A percentile compares a stretch with the other conserved stretches of the same genome.
These are phyloP conservation scores for Cecidostiba fungosa DNA, from an alignment of 2,888 invertebrate species.

Conservation along the genomic window DNA sequence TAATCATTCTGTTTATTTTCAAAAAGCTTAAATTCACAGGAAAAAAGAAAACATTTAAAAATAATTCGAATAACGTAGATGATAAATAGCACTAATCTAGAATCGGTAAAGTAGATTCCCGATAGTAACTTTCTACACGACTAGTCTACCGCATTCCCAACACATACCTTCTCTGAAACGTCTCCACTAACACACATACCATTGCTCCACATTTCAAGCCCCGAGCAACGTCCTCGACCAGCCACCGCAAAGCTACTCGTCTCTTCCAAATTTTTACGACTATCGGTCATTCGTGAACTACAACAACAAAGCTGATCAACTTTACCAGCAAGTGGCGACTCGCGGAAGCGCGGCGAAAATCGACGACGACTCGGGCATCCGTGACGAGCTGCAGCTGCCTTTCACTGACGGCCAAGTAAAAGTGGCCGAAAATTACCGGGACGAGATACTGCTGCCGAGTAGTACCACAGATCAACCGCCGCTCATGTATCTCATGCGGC, in stretches of 20 bases:
- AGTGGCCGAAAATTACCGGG: constrained; percentile 46
- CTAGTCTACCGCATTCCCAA: neutral
- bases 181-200: neutral
- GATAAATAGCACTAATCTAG: constrained; percentile 13
- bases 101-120: constrained; percentile 54
- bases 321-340: constrained; percentile 54
- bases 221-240: neutral
- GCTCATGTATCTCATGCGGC: constrained; percentile 1
- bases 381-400: constrained; percentile 26
- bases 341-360: constrained; percentile 37
- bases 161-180: neutral
- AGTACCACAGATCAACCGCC: constrained; percentile 23
- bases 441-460: neutral
- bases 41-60: neutral
- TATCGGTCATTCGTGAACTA: constrained; percentile 8
- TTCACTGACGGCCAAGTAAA: constrained; percentile 56
- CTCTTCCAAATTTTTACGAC: constrained; percentile 27
- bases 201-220: neutral
- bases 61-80: neutral
- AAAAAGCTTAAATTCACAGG: neutral
- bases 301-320: neutral
- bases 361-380: constrained; percentile 37
- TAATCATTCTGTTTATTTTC: too few species aligned
- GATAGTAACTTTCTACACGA: constrained; percentile 3
- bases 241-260: neutral